phyloP scores from a whole-genome alignment of 1,140 invertebrate species.

The Drosophila fuyamai region DNA sequence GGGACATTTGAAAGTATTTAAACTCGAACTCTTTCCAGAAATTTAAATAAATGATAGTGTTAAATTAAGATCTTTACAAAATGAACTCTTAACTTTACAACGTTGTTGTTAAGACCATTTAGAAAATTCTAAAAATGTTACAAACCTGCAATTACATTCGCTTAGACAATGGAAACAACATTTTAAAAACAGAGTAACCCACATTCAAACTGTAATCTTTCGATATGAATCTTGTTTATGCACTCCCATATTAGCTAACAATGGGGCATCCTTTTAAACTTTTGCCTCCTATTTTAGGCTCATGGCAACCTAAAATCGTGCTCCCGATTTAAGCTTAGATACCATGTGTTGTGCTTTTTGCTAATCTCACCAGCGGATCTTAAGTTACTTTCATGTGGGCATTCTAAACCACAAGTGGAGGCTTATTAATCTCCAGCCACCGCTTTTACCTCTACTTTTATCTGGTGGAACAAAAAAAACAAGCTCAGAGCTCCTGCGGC shows the following conservation, averaged over 20 bases:
- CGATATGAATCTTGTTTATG: constrained; percentile 4
- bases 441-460: constrained; percentile 20
- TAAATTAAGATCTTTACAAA: too few relatives aligned
- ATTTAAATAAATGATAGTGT: too few relatives aligned
- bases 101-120: too few relatives aligned
- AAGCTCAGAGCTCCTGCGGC: constrained; percentile 30
- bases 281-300: neutral
- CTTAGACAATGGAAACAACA: neutral
- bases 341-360: constrained; percentile 21
- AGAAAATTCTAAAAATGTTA: too few relatives aligned
- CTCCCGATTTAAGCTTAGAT: constrained; percentile 5
- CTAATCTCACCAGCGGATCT: neutral
- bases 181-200: neutral
- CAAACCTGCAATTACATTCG: neutral
- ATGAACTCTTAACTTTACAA: too few relatives aligned
- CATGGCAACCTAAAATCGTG: neutral
- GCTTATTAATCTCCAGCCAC: constrained; percentile 42
- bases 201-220: neutral
- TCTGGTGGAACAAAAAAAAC: constrained; percentile 9
- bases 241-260: constrained; percentile 1
- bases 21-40: too few relatives aligned
- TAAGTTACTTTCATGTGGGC: constrained; percentile 16
- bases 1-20: too few relatives aligned
- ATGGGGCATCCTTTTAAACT: neutral
- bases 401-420: constrained; percentile 16